Base-by-base conservation (phyloP, 2,888 invertebrate species). In the Eledone cirrhosa region DNA sequence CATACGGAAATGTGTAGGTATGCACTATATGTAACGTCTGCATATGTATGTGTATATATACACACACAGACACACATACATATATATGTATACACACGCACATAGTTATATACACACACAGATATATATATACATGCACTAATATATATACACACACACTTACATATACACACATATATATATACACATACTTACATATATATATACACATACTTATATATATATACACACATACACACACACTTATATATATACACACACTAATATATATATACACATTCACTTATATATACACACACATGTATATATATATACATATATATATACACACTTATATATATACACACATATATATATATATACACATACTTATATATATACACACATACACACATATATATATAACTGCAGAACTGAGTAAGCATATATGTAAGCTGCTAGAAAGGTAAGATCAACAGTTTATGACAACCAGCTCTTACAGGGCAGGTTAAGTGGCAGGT, bases 281-380 rank as follows among this genome's bases (percentile, higher is more conserved):
- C 16, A 59, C 16, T 13, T 59, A 3, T 59, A 59, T 4, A 59
- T 4, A 59, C 2, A 59, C 59, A 59, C 24, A 59, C 24, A 59
- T 14, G 16, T 41, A 47, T 47, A 4, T 76, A 47, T 76, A 48
- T 76, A 4, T 76, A 76, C 22, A 47, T 76, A 3, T n/a, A 4
- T 47, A 48, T 4, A 47, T 48, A 76, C 4, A 47, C 4, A 76
- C 7, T 16, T 48, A 76, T 2, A 47, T 3, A 76, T 48, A 47
- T 3, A 76, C 4, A 27, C 7, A 76, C 4, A 47, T 48, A 76
- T 3, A 47, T 76, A 76, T 76, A 47, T 76, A 76, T 76, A 47
- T 47, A 76, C 48, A 47, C 48, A 76, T 5, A 22, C 3, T 0
- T 47, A 5, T 76, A 76, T 76, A 5, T 76, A 76, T 3, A 47